A percentile compares a stretch with the other conserved stretches of the same genome.
Evolutionary conservation across 1,140 invertebrate species (phyloP).

Genomic region (Trissolcus basalis): DNA sequence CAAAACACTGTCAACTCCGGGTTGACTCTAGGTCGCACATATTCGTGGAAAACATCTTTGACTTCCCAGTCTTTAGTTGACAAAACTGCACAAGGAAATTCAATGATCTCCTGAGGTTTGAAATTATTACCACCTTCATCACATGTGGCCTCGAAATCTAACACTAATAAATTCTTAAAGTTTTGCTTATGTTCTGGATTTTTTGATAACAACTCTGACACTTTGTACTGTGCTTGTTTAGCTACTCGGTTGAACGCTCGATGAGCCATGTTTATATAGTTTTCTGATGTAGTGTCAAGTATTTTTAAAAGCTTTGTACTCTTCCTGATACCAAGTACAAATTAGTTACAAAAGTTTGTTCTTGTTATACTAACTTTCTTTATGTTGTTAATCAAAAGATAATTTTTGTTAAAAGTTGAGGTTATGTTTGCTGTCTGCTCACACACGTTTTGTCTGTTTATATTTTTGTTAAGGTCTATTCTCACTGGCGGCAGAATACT

Average conservation of each 20-base stretch:
- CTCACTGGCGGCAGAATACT: too few relatives aligned
- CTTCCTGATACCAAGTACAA: too few relatives aligned
- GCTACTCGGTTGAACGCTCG: neutral
- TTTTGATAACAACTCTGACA: conserved; percentile 6
- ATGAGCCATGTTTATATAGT: conserved; percentile 12
- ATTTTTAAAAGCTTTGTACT: too few relatives aligned
- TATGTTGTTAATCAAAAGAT: too few relatives aligned
- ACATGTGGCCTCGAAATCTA: conserved; percentile 82
- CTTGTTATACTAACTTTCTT: too few relatives aligned
- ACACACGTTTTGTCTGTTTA: too few relatives aligned
- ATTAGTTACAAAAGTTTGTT: too few relatives aligned
- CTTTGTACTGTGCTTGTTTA: conserved; percentile 7
- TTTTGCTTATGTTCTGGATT: conserved; percentile 28
- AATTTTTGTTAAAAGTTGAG: too few relatives aligned
- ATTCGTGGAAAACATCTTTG: conserved; percentile 79
- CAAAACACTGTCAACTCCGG: conserved; percentile 78
- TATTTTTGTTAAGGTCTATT: too few relatives aligned
- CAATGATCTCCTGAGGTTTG: conserved; percentile 80
- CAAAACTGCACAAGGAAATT: conserved; percentile 81
- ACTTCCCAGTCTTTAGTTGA: conserved; percentile 76
- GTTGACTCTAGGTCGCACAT: conserved; percentile 78
- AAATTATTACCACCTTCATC: conserved; percentile 55
- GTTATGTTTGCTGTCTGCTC: too few relatives aligned
- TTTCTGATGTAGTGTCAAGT: too few relatives aligned
- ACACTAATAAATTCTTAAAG: conserved; percentile 78